A percentile compares a stretch with the other conserved stretches of the same genome.
Evolutionary conservation across 2,888 invertebrate genomes (phyloP).

Genomic region (Hirudinaria manillensis): DNA sequence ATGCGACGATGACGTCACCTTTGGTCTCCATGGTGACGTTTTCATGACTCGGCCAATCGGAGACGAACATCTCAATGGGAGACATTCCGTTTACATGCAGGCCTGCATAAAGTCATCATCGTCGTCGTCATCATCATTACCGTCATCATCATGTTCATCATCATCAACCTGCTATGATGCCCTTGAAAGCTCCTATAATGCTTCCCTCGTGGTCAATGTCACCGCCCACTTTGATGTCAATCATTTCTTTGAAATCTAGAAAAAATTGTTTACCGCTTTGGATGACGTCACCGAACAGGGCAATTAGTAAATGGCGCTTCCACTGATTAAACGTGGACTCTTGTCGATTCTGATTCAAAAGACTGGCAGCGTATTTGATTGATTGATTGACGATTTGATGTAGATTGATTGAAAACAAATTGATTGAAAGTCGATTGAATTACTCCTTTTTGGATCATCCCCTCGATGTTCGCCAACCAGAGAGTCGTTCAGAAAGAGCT

Average conservation of each 20-base stretch:
- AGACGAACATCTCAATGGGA: not conserved
- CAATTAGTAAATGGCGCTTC: no score
- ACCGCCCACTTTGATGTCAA: not conserved
- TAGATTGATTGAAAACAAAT: no score
- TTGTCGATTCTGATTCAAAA: no score
- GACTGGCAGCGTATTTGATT: no score
- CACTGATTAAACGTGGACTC: no score
- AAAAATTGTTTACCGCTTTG: no score
- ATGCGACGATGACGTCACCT: conserved; percentile 17
- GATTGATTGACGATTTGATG: no score
- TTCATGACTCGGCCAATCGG: not conserved
- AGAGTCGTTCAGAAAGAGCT: not conserved
- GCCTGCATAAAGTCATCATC: not conserved
- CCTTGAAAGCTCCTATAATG: not conserved
- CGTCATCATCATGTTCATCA: conserved; percentile 21
- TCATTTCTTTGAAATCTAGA: not conserved
- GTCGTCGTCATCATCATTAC: not conserved
- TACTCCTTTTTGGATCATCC: not conserved
- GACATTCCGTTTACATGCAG: not conserved
- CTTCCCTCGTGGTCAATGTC: conserved; percentile 10
- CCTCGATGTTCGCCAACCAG: not conserved
- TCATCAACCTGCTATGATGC: conserved; percentile 13
- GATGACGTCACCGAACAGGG: no score
- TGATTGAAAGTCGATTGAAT: not conserved
- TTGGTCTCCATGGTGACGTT: conserved; percentile 12